phyloP scores from a whole-genome alignment of 2,113 vertebrate species.

The Meleagris gallopavo region DNA sequence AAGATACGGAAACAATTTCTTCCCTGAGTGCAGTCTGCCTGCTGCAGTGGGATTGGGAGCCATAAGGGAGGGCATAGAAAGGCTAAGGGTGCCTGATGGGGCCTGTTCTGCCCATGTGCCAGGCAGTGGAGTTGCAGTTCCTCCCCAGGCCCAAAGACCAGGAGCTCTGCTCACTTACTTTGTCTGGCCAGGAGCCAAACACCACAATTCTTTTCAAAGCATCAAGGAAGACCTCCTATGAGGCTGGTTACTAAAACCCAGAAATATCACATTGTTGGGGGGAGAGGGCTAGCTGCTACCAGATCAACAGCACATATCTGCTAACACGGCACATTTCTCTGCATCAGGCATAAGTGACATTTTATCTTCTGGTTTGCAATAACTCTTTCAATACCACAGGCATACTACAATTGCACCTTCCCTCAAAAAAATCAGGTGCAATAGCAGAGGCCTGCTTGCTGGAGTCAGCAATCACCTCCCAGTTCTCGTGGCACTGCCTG shows the following conservation, averaged over 20 bases:
- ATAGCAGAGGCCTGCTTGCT: not conserved
- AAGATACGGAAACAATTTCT: not conserved
- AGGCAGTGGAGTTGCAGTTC: not conserved
- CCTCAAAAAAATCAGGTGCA: not conserved
- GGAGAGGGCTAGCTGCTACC: slow-evolving; percentile 7
- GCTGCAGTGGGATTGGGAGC: not conserved
- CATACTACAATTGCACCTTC: not conserved
- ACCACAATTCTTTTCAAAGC: slow-evolving; percentile 8
- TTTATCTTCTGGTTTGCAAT: slow-evolving; percentile 53
- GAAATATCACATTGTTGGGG: not conserved
- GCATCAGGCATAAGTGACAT: slow-evolving; percentile 54
- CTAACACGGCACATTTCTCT: slow-evolving; percentile 62
- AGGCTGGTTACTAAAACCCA: slow-evolving; percentile 7
- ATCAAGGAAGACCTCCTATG: slow-evolving; percentile 14
- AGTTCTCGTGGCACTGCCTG: not conserved
- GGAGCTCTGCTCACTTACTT: not conserved
- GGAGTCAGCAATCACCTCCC: not conserved
- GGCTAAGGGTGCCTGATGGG: not conserved
- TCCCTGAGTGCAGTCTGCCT: not conserved
- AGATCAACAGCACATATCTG: slow-evolving; percentile 45
- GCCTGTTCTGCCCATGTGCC: accelerated
- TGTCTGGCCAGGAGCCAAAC: not conserved
- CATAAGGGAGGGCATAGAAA: accelerated
- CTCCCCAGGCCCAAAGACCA: not conserved
- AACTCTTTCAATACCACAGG: slow-evolving; percentile 14